Evolutionary conservation across 2,797 vertebrate genomes (phyloP), one percentile per base, ranked within the genome.

Genomic region (Aulostomus chinensis): DNA sequence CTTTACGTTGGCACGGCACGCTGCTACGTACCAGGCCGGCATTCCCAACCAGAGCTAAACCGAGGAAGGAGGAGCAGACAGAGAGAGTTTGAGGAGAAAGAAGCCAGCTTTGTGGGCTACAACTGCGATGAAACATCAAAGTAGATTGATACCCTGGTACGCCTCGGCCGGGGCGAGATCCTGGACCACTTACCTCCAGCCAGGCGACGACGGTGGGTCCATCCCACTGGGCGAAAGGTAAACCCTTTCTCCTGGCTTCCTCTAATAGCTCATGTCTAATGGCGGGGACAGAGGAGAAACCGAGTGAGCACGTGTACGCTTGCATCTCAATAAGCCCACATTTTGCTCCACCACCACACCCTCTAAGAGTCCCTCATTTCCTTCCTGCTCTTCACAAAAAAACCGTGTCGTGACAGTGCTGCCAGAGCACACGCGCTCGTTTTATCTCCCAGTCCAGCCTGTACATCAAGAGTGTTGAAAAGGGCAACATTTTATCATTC

Each of bases 1-100:
- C 84, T 99, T 99, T 58, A 99, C 96, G 1, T 98, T 98, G 86
- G 97, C 97, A 3, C 97, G 91, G 62, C 97, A 99, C 7, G 97
- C 97, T 3, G 97, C 97, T 7, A 98, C 97, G 0, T 99, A 99
- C 97, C 97, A 99, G 15, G 97, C 96, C 25, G 97, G 97, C 97
- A 99, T 99, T 46, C 97, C 96, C 26, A 99, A 70, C 97, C 97
- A 99, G 60, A 99, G 89, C 97, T 98, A 2, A 15, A 22, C n/a
- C n/a, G n/a, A n/a, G n/a, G n/a, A n/a, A n/a, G n/a, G n/a, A n/a
- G n/a, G n/a, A n/a, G n/a, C n/a, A n/a, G n/a, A n/a, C n/a, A n/a
- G n/a, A n/a, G n/a, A n/a, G n/a, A n/a, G n/a, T n/a, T n/a, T n/a
- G n/a, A n/a, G n/a, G n/a, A n/a, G n/a, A n/a, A n/a, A n/a, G n/a